phyloP scores from a whole-genome alignment of 1,140 invertebrate genomes.

The Orussus abietinus region DNA sequence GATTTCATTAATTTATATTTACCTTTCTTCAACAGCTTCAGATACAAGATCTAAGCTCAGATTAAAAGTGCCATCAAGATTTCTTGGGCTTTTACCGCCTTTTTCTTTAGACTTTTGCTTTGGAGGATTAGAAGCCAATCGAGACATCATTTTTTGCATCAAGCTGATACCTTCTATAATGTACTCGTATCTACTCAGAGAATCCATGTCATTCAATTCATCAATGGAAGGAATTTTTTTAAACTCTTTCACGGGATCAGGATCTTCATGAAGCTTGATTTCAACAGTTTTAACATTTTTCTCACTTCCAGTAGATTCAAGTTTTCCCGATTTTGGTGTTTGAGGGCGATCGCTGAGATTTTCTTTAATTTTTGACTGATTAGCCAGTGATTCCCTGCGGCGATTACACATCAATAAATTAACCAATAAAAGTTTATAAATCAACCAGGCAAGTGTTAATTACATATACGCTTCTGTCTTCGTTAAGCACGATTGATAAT shows the following conservation, averaged over 20 bases:
- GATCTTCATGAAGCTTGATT: background rate
- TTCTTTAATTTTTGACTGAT: slow-evolving; percentile 1
- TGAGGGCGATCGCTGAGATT: no score
- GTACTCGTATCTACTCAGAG: slow-evolving; percentile 27
- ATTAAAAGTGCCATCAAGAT: slow-evolving; percentile 15
- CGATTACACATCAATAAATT: no score
- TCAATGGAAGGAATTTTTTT: slow-evolving; percentile 18
- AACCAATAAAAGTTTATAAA: no score
- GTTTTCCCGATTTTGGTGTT: no score
- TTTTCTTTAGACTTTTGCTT: slow-evolving; percentile 13
- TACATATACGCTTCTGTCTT: no score
- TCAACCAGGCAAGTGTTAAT: no score
- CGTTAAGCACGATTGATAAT: no score
- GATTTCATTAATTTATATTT: no score
- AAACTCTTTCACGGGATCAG: slow-evolving; percentile 8
- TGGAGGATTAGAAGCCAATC: background rate
- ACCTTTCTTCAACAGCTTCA: slow-evolving; percentile 27
- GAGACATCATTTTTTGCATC: slow-evolving; percentile 14
- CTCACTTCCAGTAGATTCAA: no score
- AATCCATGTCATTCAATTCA: slow-evolving; percentile 25
- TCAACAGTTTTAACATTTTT: background rate
- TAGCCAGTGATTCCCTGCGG: slow-evolving; percentile 6
- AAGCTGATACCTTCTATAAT: slow-evolving; percentile 25
- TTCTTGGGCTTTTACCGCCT: background rate
- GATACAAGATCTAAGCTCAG: slow-evolving; percentile 18